A percentile compares a stretch with the other conserved stretches of the same genome.
phyloP scores from a whole-genome alignment of 1,140 invertebrate genomes.

The Hyles vespertilio region DNA sequence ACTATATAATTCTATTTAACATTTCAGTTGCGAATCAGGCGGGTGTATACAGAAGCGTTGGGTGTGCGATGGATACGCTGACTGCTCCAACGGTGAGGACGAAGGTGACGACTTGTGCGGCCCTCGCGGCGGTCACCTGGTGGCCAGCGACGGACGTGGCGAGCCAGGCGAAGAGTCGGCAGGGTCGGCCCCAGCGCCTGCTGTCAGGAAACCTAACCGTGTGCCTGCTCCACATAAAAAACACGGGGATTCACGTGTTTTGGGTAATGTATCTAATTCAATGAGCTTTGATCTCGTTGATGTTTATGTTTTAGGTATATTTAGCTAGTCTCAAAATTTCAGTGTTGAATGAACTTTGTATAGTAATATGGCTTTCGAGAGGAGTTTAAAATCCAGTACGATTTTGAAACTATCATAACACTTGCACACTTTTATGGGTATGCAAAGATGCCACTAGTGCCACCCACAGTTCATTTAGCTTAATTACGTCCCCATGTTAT shows the following conservation, averaged over 20 bases:
- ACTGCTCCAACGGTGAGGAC: slow-evolving; percentile 88
- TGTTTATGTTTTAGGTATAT: too few relatives aligned
- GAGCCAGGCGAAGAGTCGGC: slow-evolving; percentile 54
- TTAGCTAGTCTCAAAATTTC: too few relatives aligned
- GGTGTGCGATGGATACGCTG: slow-evolving; percentile 87
- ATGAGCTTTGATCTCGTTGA: too few relatives aligned
- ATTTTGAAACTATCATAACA: too few relatives aligned
- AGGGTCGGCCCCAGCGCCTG: slow-evolving; percentile 57
- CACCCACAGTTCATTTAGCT: too few relatives aligned
- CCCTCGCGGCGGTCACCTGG: slow-evolving; percentile 22
- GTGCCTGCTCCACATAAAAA: slow-evolving; percentile 17
- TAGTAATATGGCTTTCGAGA: too few relatives aligned
- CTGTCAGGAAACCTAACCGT: slow-evolving; percentile 43
- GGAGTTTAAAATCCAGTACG: too few relatives aligned
- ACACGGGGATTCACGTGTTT: slow-evolving; percentile 9
- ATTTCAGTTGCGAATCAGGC: slow-evolving; percentile 77
- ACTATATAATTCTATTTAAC: neutral
- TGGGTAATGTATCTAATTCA: neutral
- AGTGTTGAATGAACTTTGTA: too few relatives aligned
- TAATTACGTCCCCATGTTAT: too few relatives aligned
- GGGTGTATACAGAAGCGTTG: slow-evolving; percentile 83
- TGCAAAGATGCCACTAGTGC: too few relatives aligned
- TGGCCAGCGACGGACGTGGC: slow-evolving; percentile 29
- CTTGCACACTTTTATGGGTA: too few relatives aligned
- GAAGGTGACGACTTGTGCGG: slow-evolving; percentile 77